Percentiles rank a stretch among this genome's conserved stretches.
These are phyloP conservation scores for Neodiprion lecontei DNA, from an alignment of 1,140 invertebrate genomes.

Conservation along the genomic window DNA sequence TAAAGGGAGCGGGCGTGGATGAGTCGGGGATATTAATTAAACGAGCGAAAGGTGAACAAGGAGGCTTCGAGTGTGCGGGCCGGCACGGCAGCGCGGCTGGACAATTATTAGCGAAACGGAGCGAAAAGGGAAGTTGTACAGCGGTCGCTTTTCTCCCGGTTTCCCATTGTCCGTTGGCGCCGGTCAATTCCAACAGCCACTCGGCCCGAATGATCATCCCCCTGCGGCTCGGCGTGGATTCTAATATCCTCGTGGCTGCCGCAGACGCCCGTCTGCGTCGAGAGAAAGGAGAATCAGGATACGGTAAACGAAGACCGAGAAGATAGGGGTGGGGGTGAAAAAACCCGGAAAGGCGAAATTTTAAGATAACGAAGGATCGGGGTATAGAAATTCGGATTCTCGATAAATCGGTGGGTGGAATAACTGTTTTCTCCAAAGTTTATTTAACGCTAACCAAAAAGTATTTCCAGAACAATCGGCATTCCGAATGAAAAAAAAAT, in stretches of 20 bases:
- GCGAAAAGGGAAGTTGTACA: neutral
- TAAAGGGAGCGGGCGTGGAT: neutral
- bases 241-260: slow-evolving; percentile 11
- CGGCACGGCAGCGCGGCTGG: neutral
- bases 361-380: too few relatives aligned
- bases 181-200: too few relatives aligned
- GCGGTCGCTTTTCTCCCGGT: too few relatives aligned
- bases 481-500: too few relatives aligned
- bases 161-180: neutral
- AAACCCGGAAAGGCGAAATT: neutral
- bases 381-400: too few relatives aligned
- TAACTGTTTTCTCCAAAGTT: too few relatives aligned
- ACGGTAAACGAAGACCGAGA: neutral
- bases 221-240: too few relatives aligned
- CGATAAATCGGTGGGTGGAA: too few relatives aligned
- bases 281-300: neutral
- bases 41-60: neutral
- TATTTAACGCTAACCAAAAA: too few relatives aligned
- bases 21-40: neutral
- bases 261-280: slow-evolving; percentile 18
- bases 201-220: too few relatives aligned
- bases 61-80: too few relatives aligned
- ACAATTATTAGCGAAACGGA: slow-evolving; percentile 3
- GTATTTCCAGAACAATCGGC: too few relatives aligned
- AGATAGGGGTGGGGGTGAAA: neutral